Evolutionary conservation across 2,113 vertebrate species (phyloP).

Genomic region (Galemys pyrenaicus): DNA sequence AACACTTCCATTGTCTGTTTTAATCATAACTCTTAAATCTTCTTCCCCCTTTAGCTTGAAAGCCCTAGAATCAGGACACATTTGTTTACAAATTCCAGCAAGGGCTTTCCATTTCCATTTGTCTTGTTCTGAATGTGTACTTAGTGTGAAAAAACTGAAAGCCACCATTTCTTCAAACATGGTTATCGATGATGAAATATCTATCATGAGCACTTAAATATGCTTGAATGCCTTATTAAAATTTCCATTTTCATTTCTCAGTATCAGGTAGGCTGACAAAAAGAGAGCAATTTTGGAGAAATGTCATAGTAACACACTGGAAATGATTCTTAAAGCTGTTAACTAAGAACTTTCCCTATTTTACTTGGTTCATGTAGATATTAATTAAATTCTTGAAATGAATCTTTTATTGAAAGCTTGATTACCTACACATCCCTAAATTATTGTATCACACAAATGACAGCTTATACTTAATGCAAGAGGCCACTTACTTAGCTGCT

Average conservation of each 20-base stretch:
- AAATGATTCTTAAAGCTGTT: neutral
- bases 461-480: slow-evolving; percentile 51
- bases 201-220: neutral
- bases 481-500: slow-evolving; percentile 38
- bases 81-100: neutral
- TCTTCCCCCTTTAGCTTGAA: neutral
- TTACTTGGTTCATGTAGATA: neutral
- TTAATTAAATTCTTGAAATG: slow-evolving; percentile 5
- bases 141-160: neutral
- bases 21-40: neutral
- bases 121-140: neutral
- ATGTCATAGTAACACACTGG: neutral
- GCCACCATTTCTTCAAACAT: neutral
- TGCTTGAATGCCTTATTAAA: neutral
- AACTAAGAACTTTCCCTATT: neutral
- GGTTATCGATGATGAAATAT: slow-evolving; percentile 7
- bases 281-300: slow-evolving; percentile 27
- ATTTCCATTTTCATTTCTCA: neutral
- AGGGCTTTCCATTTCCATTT: neutral
- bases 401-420: neutral
- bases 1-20: neutral
- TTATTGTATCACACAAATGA: slow-evolving; percentile 46
- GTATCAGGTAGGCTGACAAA: neutral
- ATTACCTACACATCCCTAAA: slow-evolving; percentile 30
- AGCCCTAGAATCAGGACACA: neutral